Evolutionary conservation across 2,888 invertebrate genomes (phyloP), one percentile per base, ranked within the genome.

Genomic region (Boloria euphrosyne): DNA sequence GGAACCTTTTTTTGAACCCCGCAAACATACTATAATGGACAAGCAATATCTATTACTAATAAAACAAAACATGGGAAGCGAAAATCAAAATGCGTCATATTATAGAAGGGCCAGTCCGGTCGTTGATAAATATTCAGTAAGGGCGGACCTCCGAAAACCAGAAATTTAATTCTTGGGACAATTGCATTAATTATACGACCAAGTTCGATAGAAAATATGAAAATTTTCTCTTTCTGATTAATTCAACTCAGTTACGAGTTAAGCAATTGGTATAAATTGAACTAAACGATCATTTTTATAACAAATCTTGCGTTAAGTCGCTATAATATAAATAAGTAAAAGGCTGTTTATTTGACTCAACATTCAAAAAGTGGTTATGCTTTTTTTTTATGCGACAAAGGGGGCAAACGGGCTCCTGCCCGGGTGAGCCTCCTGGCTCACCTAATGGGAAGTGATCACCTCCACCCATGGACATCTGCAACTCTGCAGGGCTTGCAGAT

Each of bases 71-170:
- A 47, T 52, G 49, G 52, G 38, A 17, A 58, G 43, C 61, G 52
- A 60, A 64, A 69, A 71, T 71, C 71, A 69, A 69, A 73, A 73
- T 73, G 69, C 73, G 75, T 71, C 72, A 73, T 63, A 72, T 74
- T 68, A 71, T 68, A 69, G 62, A 62, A 54, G 53, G 51, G 62
- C 58, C 64, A 62, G 70, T 66, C 68, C 69, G 66, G 68, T 27
- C 65, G 68, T 71, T 73, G 72, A 75, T 76, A 76, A 76, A 77
- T 77, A 77, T 77, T 77, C 77, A 76, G 71, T 18, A 52, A 69
- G 66, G 70, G 67, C 55, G 71, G 22, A 58, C 16, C 47, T n/a
- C 49, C 44, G 47, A 59, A 66, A 67, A 53, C 67, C 59, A 60
- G 44, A 57, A 65, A 68, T 67, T 66, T 66, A 61, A 72, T 68